phyloP scores from a whole-genome alignment of 2,113 vertebrate species.

The Megaceryle maxima region DNA sequence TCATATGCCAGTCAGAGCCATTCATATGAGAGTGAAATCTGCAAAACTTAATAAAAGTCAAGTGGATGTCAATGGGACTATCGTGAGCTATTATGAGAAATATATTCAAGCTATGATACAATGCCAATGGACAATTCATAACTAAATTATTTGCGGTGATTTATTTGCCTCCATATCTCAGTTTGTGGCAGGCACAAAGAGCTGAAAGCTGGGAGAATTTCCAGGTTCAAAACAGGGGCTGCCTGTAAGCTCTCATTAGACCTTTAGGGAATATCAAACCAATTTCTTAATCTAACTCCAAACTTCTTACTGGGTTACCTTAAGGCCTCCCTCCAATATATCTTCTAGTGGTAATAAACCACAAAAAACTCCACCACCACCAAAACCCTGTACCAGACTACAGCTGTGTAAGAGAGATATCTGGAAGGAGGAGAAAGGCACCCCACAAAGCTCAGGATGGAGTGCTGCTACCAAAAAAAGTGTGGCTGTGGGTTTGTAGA shows the following conservation, averaged over 20 bases:
- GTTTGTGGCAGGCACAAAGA: not conserved
- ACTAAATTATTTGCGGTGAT: slow-evolving; percentile 40
- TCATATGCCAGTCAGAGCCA: not conserved
- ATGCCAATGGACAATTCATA: slow-evolving; percentile 47
- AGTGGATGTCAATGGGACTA: slow-evolving; percentile 62
- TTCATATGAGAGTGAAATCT: not conserved
- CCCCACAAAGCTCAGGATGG: not conserved
- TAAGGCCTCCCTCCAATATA: not conserved
- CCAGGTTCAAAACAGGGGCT: not conserved
- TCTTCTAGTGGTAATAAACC: not conserved
- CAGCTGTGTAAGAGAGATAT: not conserved
- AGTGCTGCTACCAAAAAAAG: not conserved
- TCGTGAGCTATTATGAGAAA: slow-evolving; percentile 60
- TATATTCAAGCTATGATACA: slow-evolving; percentile 56
- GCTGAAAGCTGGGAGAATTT: slow-evolving; percentile 6
- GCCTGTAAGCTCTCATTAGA: not conserved
- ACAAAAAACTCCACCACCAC: accelerated
- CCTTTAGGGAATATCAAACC: not conserved
- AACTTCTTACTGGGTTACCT: not conserved
- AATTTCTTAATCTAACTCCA: not conserved
- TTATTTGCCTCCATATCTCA: not conserved
- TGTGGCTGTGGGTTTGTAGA: not conserved
- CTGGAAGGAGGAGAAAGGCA: not conserved
- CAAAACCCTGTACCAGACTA: not conserved
- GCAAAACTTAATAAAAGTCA: slow-evolving; percentile 67